These are phyloP conservation scores for Cyprinus carpio DNA, from an alignment of 2,113 vertebrate genomes.

Conservation along the genomic window DNA sequence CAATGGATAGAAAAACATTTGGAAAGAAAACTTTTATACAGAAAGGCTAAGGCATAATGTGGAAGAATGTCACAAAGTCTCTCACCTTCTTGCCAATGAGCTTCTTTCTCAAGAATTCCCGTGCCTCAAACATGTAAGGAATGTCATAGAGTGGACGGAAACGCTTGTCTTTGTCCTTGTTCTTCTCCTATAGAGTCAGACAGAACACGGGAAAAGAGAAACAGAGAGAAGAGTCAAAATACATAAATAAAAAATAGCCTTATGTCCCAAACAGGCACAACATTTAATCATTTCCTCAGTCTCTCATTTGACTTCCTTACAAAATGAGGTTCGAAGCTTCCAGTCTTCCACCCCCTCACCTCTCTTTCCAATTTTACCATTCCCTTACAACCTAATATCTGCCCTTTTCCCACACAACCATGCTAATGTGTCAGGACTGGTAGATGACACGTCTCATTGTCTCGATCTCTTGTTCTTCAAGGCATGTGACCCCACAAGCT, in stretches of 20 bases:
- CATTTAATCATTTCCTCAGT: neutral
- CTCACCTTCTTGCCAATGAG: conserved; percentile 97
- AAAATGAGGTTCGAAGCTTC: neutral
- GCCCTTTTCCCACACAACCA: neutral
- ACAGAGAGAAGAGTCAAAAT: conserved; percentile 18
- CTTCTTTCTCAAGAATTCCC: conserved; percentile 97
- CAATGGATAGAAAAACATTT: neutral
- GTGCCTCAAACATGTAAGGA: conserved; percentile 98
- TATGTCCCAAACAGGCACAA: neutral
- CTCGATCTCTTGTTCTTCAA: neutral
- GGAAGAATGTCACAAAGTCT: neutral
- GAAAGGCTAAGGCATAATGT: neutral
- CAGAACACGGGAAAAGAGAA: neutral
- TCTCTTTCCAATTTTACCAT: neutral
- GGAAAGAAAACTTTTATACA: neutral
- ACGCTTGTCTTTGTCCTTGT: conserved; percentile 95
- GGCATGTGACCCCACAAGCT: neutral
- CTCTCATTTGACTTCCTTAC: neutral
- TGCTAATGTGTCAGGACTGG: conserved; percentile 43
- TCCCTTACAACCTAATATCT: neutral
- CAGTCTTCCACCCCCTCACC: neutral
- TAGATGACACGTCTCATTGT: conserved; percentile 25
- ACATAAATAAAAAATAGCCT: conserved; percentile 10
- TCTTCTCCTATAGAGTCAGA: conserved; percentile 71
- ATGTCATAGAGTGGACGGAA: conserved; percentile 97